These are phyloP conservation scores for Spilogale gracilis DNA, from an alignment of 2,113 vertebrate species.

Conservation along the genomic window DNA sequence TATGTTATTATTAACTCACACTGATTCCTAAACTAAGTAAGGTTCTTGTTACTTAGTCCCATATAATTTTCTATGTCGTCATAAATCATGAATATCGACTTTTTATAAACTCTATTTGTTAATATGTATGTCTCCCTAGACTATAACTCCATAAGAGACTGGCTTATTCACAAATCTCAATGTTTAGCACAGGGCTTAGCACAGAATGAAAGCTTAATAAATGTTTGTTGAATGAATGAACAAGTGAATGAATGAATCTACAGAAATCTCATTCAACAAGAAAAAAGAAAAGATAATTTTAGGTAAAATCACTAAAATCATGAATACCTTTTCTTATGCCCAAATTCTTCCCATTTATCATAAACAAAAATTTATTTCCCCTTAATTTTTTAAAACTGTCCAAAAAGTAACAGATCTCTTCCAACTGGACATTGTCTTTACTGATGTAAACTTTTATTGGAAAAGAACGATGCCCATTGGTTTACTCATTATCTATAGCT, in stretches of 20 bases:
- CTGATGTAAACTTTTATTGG: background rate
- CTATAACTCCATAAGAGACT: background rate
- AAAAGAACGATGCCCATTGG: background rate
- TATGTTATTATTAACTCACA: background rate
- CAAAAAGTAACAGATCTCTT: background rate
- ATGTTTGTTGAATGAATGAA: background rate
- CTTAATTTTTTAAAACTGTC: background rate
- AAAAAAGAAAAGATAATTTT: background rate
- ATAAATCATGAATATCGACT: background rate
- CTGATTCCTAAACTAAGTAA: background rate
- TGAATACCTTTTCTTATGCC: background rate
- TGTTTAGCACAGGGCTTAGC: background rate
- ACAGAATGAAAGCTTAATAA: background rate
- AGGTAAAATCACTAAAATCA: no score
- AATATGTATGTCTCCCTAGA: background rate
- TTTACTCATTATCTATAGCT: background rate
- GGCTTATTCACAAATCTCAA: background rate
- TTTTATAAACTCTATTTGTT: background rate
- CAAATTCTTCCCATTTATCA: background rate
- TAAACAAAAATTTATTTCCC: background rate
- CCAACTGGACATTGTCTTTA: background rate
- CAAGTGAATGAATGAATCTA: background rate
- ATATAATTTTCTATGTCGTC: background rate
- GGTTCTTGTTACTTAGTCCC: background rate
- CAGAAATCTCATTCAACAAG: background rate